Conservation (phyloP, 2,113 vertebrate species). For the Gambusia holbrooki region DNA sequence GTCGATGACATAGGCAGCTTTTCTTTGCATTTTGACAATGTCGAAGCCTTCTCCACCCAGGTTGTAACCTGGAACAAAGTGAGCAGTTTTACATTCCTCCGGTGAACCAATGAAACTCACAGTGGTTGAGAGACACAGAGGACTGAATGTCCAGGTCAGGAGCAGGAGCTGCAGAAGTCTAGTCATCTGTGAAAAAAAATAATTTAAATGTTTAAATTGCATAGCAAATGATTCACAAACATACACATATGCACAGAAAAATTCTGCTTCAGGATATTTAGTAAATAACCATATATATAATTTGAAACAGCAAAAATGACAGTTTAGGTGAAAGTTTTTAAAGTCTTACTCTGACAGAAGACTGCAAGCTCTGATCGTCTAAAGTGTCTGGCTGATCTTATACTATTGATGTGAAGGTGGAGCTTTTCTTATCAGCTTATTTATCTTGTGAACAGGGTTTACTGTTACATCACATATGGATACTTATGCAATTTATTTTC, state of each 20-base stretch:
- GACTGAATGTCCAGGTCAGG: slow-evolving; percentile 26
- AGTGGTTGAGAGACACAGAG: slow-evolving; percentile 10
- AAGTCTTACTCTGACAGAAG: background rate
- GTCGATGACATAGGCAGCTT: slow-evolving; percentile 55
- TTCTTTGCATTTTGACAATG: slow-evolving; percentile 54
- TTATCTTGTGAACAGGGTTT: too few relatives aligned
- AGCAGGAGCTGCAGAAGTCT: slow-evolving; percentile 11
- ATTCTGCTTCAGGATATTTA: too few relatives aligned
- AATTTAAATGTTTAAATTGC: background rate
- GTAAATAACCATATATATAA: too few relatives aligned
- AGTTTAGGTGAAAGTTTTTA: background rate
- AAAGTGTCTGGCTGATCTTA: background rate
- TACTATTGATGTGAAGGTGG: background rate
- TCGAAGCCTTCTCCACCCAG: slow-evolving; percentile 54
- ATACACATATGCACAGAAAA: background rate
- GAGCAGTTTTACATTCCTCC: slow-evolving; percentile 27
- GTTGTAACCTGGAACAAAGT: slow-evolving; percentile 52
- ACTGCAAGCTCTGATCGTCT: background rate
- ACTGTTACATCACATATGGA: too few relatives aligned
- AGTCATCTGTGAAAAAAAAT: slow-evolving; percentile 18
- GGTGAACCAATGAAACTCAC: slow-evolving; percentile 19
- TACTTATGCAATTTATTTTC: too few relatives aligned
- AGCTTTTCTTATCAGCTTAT: too few relatives aligned
- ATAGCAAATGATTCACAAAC: background rate
- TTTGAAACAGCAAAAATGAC: too few relatives aligned